Evolutionary conservation across 2,888 invertebrate species (phyloP), one percentile per base, ranked within the genome.

Genomic region (Drosophila pegasa): DNA sequence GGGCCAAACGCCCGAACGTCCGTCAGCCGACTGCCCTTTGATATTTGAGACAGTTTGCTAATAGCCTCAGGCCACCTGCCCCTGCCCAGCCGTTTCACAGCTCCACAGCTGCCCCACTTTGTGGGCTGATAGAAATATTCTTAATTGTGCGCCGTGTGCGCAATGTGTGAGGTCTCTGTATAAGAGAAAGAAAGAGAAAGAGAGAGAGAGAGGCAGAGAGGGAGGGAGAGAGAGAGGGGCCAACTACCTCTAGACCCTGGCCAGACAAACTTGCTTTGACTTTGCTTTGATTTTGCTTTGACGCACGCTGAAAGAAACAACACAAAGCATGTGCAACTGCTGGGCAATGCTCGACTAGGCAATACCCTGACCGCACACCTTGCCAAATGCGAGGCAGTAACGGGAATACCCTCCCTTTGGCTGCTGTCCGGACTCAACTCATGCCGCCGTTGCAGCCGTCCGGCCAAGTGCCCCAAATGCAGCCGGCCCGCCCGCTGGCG

Each of bases 31-130:
- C 50, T 67, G 71, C 40, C 64, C 86, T 90, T 90, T 90, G 89
- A 90, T 89, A 90, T 89, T 90, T 82, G 90, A 90, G 80, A 72
- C 78, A 77, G 65, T 84, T 81, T 87, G 78, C 90, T 90, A 90
- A 90, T 89, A 90, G 90, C 84, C 84, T 63, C 41, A 25, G 61
- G 20, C 22, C 10, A 1, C 35, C 25, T n/a, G 2, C 18, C 35
- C 20, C 20, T 8, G 12, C 18, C 22, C 33, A 37, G 10, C 20
- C 8, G n/a, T n/a, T n/a, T n/a, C 18, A 5, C 12, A 3, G 22
- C 14, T 1, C 2, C 9, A 14, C 9, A 7, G n/a, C 18, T 20
- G 43, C 6, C 51, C 25, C 57, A 52, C 12, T 45, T 43, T 54
- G 41, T 59, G 31, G 54, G 37, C 57, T 85, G 82, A 61, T 88